Conservation (phyloP, 2,113 vertebrate species). For the Donacobius atricapilla region DNA sequence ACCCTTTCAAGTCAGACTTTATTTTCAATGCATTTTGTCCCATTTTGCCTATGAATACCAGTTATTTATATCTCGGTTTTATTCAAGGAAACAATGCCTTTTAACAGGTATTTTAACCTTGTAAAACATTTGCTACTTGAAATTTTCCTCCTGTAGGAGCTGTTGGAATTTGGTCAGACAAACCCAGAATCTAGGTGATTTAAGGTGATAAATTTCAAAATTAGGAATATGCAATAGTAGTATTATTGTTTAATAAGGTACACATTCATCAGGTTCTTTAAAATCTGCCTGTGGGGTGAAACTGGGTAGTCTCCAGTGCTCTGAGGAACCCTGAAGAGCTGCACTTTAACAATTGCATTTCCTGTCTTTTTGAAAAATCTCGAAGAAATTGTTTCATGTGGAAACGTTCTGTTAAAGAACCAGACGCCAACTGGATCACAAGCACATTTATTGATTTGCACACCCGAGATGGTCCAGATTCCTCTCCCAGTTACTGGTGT, state of each 20-base stretch:
- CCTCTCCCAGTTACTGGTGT: background rate
- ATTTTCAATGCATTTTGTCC: background rate
- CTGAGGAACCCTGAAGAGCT: background rate
- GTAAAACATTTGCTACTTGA: background rate
- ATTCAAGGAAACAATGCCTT: background rate
- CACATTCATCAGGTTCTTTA: background rate
- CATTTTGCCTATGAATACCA: background rate
- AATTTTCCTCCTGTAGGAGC: background rate
- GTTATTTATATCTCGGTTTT: background rate
- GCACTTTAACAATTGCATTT: background rate
- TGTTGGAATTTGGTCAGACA: background rate
- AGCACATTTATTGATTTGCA: background rate
- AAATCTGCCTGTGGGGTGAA: background rate
- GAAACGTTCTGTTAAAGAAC: background rate
- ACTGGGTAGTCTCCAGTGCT: background rate
- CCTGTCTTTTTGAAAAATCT: background rate
- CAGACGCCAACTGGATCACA: background rate
- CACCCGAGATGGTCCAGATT: rapidly evolving
- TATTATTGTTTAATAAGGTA: background rate
- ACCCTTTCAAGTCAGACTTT: background rate
- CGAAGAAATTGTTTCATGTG: background rate
- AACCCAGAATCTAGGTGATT: background rate
- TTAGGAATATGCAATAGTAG: background rate
- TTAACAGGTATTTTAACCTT: background rate
- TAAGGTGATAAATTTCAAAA: background rate